Conservation (phyloP, 2,888 invertebrate genomes). For the Leptopilina syphax region DNA sequence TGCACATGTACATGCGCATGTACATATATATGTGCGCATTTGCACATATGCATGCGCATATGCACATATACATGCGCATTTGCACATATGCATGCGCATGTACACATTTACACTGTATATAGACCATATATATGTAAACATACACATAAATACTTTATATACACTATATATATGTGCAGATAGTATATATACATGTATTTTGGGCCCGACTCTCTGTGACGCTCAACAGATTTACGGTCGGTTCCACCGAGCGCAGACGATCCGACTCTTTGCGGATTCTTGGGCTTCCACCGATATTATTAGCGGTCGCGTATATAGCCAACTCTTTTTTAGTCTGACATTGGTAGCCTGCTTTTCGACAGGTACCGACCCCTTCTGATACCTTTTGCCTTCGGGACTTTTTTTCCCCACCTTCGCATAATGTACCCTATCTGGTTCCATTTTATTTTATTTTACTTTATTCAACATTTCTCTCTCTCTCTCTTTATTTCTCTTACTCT, state of each 20-base stretch:
- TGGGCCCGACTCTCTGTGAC: slow-evolving; percentile 62
- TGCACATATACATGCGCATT: too few species aligned
- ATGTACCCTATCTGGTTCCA: slow-evolving; percentile 59
- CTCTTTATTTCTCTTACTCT: not conserved
- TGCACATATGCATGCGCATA: too few species aligned
- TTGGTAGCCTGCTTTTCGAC: slow-evolving; percentile 43
- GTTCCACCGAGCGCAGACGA: slow-evolving; percentile 71
- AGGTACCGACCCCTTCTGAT: slow-evolving; percentile 44
- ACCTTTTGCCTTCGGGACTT: slow-evolving; percentile 52
- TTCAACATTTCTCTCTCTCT: slow-evolving; percentile 13
- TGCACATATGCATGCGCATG: too few species aligned
- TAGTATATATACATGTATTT: slow-evolving; percentile 57
- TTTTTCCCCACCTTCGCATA: slow-evolving; percentile 62
- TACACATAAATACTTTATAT: too few species aligned
- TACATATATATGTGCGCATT: too few species aligned
- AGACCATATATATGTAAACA: too few species aligned
- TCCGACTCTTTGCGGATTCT: slow-evolving; percentile 72
- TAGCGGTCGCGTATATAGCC: slow-evolving; percentile 69
- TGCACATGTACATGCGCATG: too few species aligned
- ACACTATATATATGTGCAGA: too few species aligned
- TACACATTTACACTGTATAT: too few species aligned
- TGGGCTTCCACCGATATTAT: slow-evolving; percentile 74
- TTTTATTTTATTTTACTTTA: slow-evolving; percentile 57
- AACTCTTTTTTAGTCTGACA: slow-evolving; percentile 71
- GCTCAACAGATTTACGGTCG: slow-evolving; percentile 73